Evolutionary conservation across 2,888 invertebrate genomes (phyloP).

Genomic region (Drosophila neutralis): DNA sequence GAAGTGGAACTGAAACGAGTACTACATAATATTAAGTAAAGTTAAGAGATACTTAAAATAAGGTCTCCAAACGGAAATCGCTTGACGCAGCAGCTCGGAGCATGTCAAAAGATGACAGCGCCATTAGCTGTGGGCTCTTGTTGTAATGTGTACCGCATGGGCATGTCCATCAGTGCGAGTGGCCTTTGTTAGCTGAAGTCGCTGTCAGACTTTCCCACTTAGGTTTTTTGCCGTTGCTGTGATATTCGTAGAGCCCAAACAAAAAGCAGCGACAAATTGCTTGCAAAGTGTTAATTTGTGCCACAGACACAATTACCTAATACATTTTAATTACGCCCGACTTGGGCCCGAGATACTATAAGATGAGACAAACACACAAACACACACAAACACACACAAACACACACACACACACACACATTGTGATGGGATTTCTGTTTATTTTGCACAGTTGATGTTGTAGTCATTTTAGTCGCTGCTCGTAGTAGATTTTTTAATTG

Average conservation of each 20-base stretch:
- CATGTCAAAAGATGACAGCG: conserved; percentile 13
- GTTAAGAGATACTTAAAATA: background rate
- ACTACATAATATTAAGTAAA: background rate
- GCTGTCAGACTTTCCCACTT: conserved; percentile 36
- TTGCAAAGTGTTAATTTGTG: conserved; percentile 76
- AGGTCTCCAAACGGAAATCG: conserved; percentile 1
- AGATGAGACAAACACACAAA: conserved; percentile 41
- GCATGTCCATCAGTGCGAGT: conserved; percentile 17
- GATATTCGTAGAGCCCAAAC: conserved; percentile 40
- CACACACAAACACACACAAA: background rate
- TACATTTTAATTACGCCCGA: conserved; percentile 72
- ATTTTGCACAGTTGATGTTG: conserved; percentile 2
- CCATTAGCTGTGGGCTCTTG: conserved; percentile 21
- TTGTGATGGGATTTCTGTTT: conserved; percentile 17
- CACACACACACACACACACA: background rate
- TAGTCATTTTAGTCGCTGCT: conserved; percentile 20
- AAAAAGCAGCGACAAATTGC: conserved; percentile 69
- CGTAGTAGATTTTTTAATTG: conserved; percentile 49
- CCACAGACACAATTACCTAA: conserved; percentile 78
- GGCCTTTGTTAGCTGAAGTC: conserved; percentile 37
- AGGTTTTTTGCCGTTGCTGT: conserved; percentile 17
- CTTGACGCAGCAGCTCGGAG: background rate
- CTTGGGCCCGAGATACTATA: conserved; percentile 40
- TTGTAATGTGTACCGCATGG: conserved; percentile 17
- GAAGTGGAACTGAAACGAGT: background rate